Base-by-base conservation (phyloP, 1,140 invertebrate species). In the Tetramorium alpestre region DNA sequence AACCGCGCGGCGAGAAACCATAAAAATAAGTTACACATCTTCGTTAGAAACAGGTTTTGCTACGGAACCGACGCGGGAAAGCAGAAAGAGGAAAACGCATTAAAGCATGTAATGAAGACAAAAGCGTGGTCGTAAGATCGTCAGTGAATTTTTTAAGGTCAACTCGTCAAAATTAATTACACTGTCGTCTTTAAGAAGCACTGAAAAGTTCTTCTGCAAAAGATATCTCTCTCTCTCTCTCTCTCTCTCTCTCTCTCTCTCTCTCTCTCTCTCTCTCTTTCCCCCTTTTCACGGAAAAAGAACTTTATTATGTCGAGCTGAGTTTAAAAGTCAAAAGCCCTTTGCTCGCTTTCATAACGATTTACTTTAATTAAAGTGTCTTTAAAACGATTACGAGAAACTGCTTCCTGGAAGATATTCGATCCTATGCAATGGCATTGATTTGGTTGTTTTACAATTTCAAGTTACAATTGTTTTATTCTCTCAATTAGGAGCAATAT, bases 161-260 rank as follows among this genome's bases (percentile, higher is more conserved):
- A 73, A 73, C 67, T 73, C 38, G 80, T 82, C 80, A 82, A 72
- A 82, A 82, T 82, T 82, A 82, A 82, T 82, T 82, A 73, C 78
- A 72, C 67, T 33, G 28, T 82, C 38, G 67, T 82, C 67, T 73
- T 58, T n/a, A 82, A 82, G 60, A 7, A 82, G 69, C 67, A 18
- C 11, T 73, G 80, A 56, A 60, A 82, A 82, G 54, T 58, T 82
- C 47, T 70, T 70, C 38, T 47, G 67, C 54, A 82, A 73, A 72
- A 82, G 41, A 58, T 82, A 47, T 82, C 22, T 47, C 65, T 67
- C n/a, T 38, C 60, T 25, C 28, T 62, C 25, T 67, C n/a, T 56
- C n/a, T 25, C 56, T 60, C 38, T 41, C 13, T 58, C 54, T 76
- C 22, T 64, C 25, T 62, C 28, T 33, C 60, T 18, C 28, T 62